Evolutionary conservation across 2,888 invertebrate species (phyloP).

Genomic region (Brachyptera risi): DNA sequence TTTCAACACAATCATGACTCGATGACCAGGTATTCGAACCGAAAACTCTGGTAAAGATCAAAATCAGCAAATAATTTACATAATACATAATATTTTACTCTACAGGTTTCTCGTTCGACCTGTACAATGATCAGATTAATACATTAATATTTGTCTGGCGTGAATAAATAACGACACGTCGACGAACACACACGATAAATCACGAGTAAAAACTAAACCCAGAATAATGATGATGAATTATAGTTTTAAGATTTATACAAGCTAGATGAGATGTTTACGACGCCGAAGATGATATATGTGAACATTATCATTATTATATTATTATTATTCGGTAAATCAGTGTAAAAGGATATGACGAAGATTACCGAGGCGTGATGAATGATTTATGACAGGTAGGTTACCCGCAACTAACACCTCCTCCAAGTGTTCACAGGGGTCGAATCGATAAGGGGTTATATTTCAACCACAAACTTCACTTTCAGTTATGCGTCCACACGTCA

Average conservation of each 20-base stretch:
- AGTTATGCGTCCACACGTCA: no score
- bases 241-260: slow-evolving; percentile 2
- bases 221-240: slow-evolving; percentile 17
- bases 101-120: no score
- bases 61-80: no score
- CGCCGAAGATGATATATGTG: slow-evolving; percentile 2
- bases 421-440: neutral
- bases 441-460: neutral
- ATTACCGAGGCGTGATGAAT: neutral
- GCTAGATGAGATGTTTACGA: slow-evolving; percentile 6
- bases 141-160: no score
- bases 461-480: neutral
- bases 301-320: neutral
- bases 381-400: slow-evolving; percentile 3
- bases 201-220: slow-evolving; percentile 7
- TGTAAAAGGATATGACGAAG: neutral
- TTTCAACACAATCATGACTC: no score
- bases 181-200: no score
- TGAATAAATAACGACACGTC: no score
- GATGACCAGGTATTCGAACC: no score
- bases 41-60: no score
- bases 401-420: neutral
- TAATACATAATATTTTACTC: no score
- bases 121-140: slow-evolving; percentile 13
- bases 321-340: slow-evolving; percentile 13